Percentiles rank a stretch among this genome's conserved stretches.
Conservation (phyloP, 2,888 invertebrate species). For the Elgonia sp. region DNA sequence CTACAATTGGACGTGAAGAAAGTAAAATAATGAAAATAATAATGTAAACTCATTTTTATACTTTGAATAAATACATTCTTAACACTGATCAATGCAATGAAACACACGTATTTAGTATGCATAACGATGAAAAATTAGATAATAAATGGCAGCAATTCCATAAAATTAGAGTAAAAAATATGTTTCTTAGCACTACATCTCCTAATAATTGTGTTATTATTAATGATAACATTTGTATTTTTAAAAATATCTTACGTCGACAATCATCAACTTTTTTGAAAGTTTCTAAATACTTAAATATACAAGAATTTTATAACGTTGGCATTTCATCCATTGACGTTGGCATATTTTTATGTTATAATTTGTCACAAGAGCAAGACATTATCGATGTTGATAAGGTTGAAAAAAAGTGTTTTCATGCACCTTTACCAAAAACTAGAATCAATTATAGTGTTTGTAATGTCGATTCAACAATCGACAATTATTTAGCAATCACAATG, state of each 20-base stretch:
- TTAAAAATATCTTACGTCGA: slow-evolving; percentile 6
- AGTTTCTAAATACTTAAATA: slow-evolving; percentile 18
- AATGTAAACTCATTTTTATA: too few relatives aligned
- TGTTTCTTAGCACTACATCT: slow-evolving; percentile 5
- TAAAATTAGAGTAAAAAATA: neutral
- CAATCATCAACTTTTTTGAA: neutral
- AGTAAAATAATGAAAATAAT: too few relatives aligned
- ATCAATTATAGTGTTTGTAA: slow-evolving; percentile 21
- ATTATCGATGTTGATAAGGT: slow-evolving; percentile 15
- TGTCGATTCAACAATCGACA: slow-evolving; percentile 5
- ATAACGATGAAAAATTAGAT: neutral
- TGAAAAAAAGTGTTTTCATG: slow-evolving; percentile 38
- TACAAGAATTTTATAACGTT: slow-evolving; percentile 27
- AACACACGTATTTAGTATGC: slow-evolving; percentile 7
- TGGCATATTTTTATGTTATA: slow-evolving; percentile 21
- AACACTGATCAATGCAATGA: too few relatives aligned
- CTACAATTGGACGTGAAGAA: too few relatives aligned
- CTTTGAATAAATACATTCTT: too few relatives aligned
- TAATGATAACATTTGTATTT: neutral
- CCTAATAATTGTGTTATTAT: slow-evolving; percentile 30
- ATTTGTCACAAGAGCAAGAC: neutral
- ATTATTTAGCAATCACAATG: slow-evolving; percentile 36
- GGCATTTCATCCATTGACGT: slow-evolving; percentile 26
- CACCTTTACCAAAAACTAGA: neutral
- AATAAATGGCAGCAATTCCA: slow-evolving; percentile 15